Evolutionary conservation across 2,888 invertebrate genomes (phyloP).

Genomic region (Metallyticus violacea): DNA sequence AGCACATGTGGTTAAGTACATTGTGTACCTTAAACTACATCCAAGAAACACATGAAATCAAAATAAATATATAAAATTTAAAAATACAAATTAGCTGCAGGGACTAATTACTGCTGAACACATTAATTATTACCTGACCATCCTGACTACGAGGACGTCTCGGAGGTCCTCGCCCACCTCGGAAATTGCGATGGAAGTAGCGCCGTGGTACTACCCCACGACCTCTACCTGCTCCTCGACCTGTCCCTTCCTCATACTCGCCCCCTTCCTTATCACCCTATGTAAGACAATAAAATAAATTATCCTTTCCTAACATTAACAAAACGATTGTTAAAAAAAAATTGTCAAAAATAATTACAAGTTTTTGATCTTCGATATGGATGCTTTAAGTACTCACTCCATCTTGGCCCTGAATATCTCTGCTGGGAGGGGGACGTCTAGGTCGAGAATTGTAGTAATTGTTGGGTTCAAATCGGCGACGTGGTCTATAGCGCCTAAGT

Average conservation of each 20-base stretch:
- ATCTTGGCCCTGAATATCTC: slow-evolving; percentile 32
- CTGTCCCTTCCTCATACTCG: slow-evolving; percentile 38
- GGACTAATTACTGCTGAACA: too few relatives aligned
- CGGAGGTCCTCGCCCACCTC: slow-evolving; percentile 56
- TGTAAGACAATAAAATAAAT: background rate
- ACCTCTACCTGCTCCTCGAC: slow-evolving; percentile 39
- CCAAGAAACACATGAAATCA: too few relatives aligned
- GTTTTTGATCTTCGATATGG: background rate
- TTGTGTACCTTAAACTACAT: too few relatives aligned
- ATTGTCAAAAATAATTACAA: too few relatives aligned
- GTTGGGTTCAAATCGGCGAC: slow-evolving; percentile 34
- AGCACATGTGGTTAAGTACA: too few relatives aligned
- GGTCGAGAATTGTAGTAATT: slow-evolving; percentile 35
- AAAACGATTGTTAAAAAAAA: too few relatives aligned
- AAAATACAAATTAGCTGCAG: too few relatives aligned
- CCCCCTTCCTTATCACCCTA: slow-evolving; percentile 38
- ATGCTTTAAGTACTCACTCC: slow-evolving; percentile 23
- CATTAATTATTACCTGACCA: slow-evolving; percentile 44
- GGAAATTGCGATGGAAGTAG: slow-evolving; percentile 60
- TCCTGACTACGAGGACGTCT: slow-evolving; percentile 56
- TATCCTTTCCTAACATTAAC: too few relatives aligned
- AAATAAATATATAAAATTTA: too few relatives aligned
- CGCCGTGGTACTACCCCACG: slow-evolving; percentile 53
- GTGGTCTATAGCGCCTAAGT: slow-evolving; percentile 35
- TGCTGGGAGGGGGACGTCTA: slow-evolving; percentile 27